phyloP scores from a whole-genome alignment of 2,888 invertebrate genomes.

The Heteropelma amictum region DNA sequence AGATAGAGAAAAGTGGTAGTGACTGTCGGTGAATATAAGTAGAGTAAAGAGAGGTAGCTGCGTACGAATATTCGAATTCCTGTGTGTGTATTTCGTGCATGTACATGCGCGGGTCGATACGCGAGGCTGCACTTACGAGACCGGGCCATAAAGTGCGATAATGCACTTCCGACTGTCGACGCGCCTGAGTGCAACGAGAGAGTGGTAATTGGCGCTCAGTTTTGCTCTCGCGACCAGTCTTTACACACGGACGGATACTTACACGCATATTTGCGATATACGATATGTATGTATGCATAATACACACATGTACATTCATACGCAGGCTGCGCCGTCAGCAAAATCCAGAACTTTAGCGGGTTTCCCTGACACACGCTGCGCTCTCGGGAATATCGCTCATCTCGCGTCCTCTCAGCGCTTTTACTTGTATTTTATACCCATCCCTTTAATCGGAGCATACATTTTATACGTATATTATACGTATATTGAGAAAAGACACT shows the following conservation, averaged over 20 bases:
- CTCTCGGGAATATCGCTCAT: slow-evolving; percentile 32
- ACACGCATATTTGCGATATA: too few relatives aligned
- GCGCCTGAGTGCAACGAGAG: slow-evolving; percentile 57
- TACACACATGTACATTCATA: not conserved
- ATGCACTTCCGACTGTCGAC: slow-evolving; percentile 60
- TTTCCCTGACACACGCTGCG: slow-evolving; percentile 26
- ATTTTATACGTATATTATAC: too few relatives aligned
- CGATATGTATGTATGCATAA: too few relatives aligned
- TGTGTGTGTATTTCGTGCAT: not conserved
- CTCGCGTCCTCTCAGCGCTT: slow-evolving; percentile 1
- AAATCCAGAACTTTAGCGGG: slow-evolving; percentile 18
- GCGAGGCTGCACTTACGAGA: slow-evolving; percentile 59
- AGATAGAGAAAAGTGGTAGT: not conserved
- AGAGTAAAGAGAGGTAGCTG: slow-evolving; percentile 6
- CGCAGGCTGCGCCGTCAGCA: not conserved
- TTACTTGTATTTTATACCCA: not conserved
- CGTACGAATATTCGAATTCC: not conserved
- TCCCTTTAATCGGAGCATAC: too few relatives aligned
- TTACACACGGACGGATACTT: not conserved
- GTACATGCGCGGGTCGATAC: slow-evolving; percentile 44
- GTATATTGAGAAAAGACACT: too few relatives aligned
- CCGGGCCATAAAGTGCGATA: slow-evolving; percentile 60
- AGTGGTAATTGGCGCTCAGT: slow-evolving; percentile 57
- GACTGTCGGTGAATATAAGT: not conserved
- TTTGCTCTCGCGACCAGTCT: slow-evolving; percentile 42